phyloP scores from a whole-genome alignment of 2,797 vertebrate species.

The Epinephelus coioides region DNA sequence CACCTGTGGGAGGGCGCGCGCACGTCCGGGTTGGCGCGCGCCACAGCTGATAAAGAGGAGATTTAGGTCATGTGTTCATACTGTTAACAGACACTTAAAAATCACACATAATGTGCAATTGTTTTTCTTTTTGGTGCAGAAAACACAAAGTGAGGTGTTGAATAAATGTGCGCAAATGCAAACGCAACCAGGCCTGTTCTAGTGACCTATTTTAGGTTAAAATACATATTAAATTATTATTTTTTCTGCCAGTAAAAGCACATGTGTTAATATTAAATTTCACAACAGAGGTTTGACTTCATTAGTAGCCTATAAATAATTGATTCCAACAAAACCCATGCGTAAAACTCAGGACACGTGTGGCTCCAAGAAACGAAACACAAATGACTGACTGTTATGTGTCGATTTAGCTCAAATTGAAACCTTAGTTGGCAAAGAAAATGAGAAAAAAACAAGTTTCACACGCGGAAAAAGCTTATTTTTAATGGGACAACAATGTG shows the following conservation, averaged over 20 bases:
- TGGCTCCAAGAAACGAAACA: not conserved
- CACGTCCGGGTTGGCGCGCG: slow-evolving; percentile 17
- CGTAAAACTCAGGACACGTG: slow-evolving; percentile 37
- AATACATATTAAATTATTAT: not conserved
- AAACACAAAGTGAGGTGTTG: fast-evolving
- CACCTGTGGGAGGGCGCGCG: slow-evolving; percentile 69
- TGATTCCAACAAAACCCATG: not conserved
- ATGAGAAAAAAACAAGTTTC: not conserved
- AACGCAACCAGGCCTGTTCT: fast-evolving
- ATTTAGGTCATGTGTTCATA: slow-evolving; percentile 45
- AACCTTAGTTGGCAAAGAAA: not conserved
- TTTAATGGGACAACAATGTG: not conserved
- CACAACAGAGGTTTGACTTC: not conserved
- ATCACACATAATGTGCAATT: not conserved
- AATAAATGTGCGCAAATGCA: not conserved
- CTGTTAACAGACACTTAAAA: not conserved
- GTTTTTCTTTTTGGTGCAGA: not conserved
- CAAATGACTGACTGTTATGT: not conserved
- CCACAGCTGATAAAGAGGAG: slow-evolving; percentile 34
- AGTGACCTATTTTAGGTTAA: not conserved
- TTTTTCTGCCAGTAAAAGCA: not conserved
- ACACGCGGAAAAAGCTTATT: too few species aligned
- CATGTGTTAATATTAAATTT: not conserved
- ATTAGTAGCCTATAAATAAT: not conserved
- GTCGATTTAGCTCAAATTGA: not conserved